Evolutionary conservation across 2,888 invertebrate genomes (phyloP), one percentile per base, ranked within the genome.

Genomic region (Clostera curtula): DNA sequence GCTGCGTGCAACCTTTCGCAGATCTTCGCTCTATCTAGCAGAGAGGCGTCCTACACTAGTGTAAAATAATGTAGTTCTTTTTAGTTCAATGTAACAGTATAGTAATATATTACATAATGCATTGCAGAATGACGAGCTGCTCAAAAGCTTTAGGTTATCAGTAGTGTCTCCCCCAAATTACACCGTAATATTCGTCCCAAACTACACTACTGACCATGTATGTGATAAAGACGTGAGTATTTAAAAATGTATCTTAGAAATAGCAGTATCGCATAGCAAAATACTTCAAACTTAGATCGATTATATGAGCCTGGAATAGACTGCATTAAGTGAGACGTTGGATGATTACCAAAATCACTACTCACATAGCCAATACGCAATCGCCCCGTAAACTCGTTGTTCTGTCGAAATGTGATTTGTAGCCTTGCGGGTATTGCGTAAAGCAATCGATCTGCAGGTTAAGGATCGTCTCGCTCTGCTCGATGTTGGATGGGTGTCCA

Each of bases 251-350:
- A 3, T 18, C 18, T 18, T 23, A n/a, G n/a, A n/a, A n/a, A n/a
- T n/a, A n/a, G n/a, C n/a, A n/a, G n/a, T n/a, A n/a, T n/a, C n/a
- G 98, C 97, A 59, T 95, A 95, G 65, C 94, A 95, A 71, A 90
- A 95, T 24, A 97, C 89, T 85, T 99, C 98, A 1, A 98, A 93
- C 45, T 87, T 86, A 11, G 82, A 74, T 21, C 89, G 87, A 49
- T 96, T 89, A 60, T 98, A 98, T 43, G 96, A 85, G 15, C 98
- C 98, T 20, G 99, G 99, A 54, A 99, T 92, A 14, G 97, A 97
- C 72, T 99, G 99, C 99, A 99, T 99, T 47, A 99, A 85, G 84
- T 99, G 99, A 27, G 98, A 97, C 17, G 99, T 99, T 18, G 99
- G 99, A 82, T 99, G 99, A 74, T 99, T 99, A 25, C 99, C 98